Base-by-base conservation (phyloP, 2,888 invertebrate genomes). In the Tridacna gigas region DNA sequence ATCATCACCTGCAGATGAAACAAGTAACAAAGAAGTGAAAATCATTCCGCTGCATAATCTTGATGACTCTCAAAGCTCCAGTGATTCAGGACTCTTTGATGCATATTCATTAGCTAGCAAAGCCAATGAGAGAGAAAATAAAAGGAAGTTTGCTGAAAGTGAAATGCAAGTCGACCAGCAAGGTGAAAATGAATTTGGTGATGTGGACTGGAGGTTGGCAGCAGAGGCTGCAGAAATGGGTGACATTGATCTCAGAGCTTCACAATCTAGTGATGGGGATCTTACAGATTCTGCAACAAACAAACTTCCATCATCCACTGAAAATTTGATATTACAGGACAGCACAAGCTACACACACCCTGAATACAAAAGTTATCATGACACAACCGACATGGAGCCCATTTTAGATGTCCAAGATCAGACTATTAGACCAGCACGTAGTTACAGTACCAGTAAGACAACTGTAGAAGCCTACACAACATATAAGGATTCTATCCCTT, bases 181-280 rank as follows among this genome's bases (percentile, higher is more conserved):
- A 18, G 56, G 47, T 47, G 81, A 82, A 18, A 88, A 83, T 74
- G 78, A 82, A 28, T 86, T 82, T 86, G 88, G 88, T 56, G 86
- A 88, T 74, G 73, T 84, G 7, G 88, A 88, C 66, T 88, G 85
- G 86, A 86, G 88, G 60, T 60, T 73, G 63, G 74, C 77, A 61
- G 77, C 86, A 51, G 71, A 71, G 26, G 83, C 83, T 18, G 73
- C 86, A 15, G 86, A 88, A 69, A 86, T 88, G 86, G 88, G 88
- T 20, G 88, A 88, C 75, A 79, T 88, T 37, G 88, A 88, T 65
- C 45, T 83, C 65, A 74, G 88, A 56, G 48, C 79, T 26, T 71
- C 73, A 25, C 77, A 69, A 25, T 77, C 77, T 22, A 56, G 51
- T n/a, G 77, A 77, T 28, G 18, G 37, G 7, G 77, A 77, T 22